Conservation (phyloP, 2,113 vertebrate genomes). For the Megaceryle maxima region DNA sequence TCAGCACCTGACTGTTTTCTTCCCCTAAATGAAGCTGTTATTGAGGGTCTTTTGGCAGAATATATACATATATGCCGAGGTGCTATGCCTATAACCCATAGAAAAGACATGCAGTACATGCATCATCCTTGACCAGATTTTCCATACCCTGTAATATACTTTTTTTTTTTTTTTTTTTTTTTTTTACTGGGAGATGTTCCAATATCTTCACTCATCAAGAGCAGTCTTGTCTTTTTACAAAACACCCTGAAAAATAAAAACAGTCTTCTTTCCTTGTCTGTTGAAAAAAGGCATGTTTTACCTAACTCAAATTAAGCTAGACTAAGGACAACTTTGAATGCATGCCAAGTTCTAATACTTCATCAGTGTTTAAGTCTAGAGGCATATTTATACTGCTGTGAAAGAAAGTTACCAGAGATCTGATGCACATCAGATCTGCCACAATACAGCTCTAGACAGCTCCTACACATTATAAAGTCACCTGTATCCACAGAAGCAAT, state of each 20-base stretch:
- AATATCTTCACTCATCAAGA: conserved; percentile 16
- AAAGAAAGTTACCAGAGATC: conserved; percentile 12
- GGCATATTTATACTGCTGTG: not conserved
- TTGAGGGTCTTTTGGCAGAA: not conserved
- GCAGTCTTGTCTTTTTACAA: not conserved
- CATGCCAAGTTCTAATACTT: conserved; percentile 2
- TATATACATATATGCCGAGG: not conserved
- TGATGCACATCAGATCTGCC: not conserved
- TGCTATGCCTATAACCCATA: not conserved
- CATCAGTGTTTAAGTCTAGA: not conserved
- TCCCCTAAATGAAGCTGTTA: not conserved
- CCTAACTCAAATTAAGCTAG: not conserved
- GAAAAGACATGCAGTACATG: not conserved
- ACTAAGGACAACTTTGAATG: not conserved
- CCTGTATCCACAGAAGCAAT: not conserved
- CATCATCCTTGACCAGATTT: not conserved
- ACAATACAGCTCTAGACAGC: not conserved
- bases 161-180: not conserved
- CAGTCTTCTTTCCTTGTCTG: not conserved
- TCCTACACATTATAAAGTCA: conserved; percentile 3
- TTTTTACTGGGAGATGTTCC: not conserved
- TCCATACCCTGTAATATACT: not conserved
- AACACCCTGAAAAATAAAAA: conserved; percentile 13
- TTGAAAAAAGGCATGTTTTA: conserved; percentile 13
- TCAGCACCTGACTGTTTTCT: not conserved